Conservation (phyloP, 2,888 invertebrate genomes). For the Cenopis cana region DNA sequence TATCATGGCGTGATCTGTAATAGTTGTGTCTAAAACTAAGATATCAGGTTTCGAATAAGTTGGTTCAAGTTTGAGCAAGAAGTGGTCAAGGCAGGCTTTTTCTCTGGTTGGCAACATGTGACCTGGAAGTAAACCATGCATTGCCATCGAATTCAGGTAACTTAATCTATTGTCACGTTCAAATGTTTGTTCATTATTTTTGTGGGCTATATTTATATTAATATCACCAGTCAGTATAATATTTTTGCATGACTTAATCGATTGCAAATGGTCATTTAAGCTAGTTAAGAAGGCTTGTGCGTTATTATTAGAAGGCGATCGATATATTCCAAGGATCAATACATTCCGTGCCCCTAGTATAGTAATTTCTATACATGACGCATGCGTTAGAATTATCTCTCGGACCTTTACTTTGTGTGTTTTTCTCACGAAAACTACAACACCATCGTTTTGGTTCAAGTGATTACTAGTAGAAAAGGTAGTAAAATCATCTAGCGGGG, state of each 20-base stretch:
- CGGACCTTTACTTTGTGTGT: not conserved
- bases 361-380: not conserved
- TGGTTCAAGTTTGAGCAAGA: not conserved
- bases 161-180: not conserved
- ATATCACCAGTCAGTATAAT: not conserved
- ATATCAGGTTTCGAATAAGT: too few species aligned
- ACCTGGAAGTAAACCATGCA: constrained; percentile 5
- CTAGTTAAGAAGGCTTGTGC: not conserved
- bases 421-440: not conserved
- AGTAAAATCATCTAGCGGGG: not conserved
- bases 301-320: not conserved
- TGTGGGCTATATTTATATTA: not conserved
- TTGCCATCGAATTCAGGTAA: not conserved
- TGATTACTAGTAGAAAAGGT: not conserved
- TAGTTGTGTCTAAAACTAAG: too few species aligned
- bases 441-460: constrained; percentile 3
- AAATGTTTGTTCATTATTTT: not conserved
- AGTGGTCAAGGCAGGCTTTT: not conserved
- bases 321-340: not conserved
- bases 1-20: not conserved
- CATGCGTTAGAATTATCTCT: not conserved
- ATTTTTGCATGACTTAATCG: not conserved
- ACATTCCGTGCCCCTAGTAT: too few species aligned
- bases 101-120: not conserved
- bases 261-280: not conserved